Evolutionary conservation across 2,888 invertebrate species (phyloP).

Genomic region (Caprella mutica): DNA sequence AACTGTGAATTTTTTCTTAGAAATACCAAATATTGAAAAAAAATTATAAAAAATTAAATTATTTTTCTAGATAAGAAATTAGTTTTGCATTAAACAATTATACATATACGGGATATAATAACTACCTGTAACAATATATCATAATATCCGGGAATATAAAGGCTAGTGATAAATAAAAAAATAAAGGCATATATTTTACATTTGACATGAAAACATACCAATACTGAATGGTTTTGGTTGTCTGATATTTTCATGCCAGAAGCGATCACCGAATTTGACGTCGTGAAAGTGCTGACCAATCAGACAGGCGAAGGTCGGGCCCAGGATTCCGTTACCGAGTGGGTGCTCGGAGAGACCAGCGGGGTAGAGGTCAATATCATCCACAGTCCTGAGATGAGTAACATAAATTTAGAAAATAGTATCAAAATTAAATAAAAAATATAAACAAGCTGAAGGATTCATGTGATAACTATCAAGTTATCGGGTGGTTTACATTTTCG

Average conservation of each 20-base stretch:
- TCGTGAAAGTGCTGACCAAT: slow-evolving; percentile 22
- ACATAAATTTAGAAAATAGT: neutral
- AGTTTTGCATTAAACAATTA: no score
- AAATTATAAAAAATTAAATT: no score
- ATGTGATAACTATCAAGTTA: no score
- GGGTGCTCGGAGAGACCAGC: slow-evolving; percentile 71
- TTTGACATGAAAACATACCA: neutral
- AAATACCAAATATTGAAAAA: no score
- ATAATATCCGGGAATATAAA: no score
- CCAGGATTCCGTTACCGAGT: slow-evolving; percentile 11
- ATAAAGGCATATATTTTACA: neutral
- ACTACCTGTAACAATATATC: no score
- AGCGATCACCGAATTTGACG: slow-evolving; percentile 19
- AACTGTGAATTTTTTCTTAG: no score
- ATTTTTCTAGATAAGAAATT: no score
- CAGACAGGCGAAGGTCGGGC: slow-evolving; percentile 23
- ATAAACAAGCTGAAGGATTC: no score
- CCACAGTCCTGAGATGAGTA: slow-evolving; percentile 61
- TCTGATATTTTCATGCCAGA: slow-evolving; percentile 17
- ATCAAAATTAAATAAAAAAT: neutral
- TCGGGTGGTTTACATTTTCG: no score
- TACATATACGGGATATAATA: no score
- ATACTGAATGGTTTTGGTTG: slow-evolving; percentile 19
- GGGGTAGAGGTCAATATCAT: slow-evolving; percentile 92
- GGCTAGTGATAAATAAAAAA: neutral